Conservation (phyloP, 2,113 vertebrate species). For the Gopherus evgoodei region DNA sequence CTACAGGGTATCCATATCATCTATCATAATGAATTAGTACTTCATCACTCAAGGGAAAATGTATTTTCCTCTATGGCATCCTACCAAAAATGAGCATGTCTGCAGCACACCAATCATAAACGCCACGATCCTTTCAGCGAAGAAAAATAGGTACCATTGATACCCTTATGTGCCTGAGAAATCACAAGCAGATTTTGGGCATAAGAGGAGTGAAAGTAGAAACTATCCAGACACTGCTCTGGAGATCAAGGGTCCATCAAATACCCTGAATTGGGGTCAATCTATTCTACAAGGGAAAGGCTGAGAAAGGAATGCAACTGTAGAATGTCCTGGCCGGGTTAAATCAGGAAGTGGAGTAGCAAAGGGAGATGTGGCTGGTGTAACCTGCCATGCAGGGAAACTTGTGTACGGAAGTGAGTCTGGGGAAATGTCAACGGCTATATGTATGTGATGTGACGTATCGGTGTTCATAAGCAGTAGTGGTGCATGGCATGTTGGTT, state of each 20-base stretch:
- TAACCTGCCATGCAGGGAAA: neutral
- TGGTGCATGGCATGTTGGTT: neutral
- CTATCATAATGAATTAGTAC: neutral
- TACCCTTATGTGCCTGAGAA: neutral
- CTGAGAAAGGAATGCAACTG: rapidly evolving
- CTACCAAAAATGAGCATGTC: rapidly evolving
- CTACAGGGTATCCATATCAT: neutral
- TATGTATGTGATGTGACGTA: neutral
- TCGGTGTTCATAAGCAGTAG: rapidly evolving
- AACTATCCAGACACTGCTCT: neutral
- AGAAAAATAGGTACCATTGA: neutral
- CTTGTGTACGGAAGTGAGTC: neutral
- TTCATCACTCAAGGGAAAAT: neutral
- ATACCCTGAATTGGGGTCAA: neutral
- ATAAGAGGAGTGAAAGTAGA: neutral
- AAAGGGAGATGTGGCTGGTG: neutral
- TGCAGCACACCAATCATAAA: neutral
- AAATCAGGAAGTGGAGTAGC: rapidly evolving
- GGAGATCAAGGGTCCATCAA: neutral
- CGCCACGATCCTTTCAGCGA: neutral
- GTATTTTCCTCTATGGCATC: rapidly evolving
- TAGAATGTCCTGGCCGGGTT: neutral
- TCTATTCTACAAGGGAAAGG: neutral
- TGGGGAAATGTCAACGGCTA: neutral
- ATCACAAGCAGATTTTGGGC: neutral